A percentile compares a stretch with the other conserved stretches of the same genome.
Conservation (phyloP, 2,113 vertebrate species). For the Passer montanus region DNA sequence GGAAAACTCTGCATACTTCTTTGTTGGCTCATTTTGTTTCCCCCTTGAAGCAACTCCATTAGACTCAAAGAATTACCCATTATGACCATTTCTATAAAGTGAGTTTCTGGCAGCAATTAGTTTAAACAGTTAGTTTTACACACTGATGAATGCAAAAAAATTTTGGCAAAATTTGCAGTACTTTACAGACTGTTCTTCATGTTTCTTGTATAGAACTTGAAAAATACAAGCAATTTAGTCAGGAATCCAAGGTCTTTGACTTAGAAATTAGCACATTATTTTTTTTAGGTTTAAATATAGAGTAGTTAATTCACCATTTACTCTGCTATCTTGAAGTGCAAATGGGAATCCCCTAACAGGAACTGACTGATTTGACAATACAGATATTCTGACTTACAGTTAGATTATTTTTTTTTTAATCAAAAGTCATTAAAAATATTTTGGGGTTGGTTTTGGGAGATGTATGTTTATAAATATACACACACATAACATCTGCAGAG, state of each 20-base stretch:
- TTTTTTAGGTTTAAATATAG: neutral
- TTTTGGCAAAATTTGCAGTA: neutral
- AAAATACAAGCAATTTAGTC: neutral
- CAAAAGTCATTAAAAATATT: neutral
- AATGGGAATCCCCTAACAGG: neutral
- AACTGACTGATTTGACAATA: neutral
- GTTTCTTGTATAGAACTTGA: neutral
- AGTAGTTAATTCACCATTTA: neutral
- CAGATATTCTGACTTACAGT: neutral
- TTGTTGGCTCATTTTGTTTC: conserved; percentile 21
- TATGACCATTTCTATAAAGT: conserved; percentile 26
- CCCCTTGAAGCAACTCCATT: conserved; percentile 17
- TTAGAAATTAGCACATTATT: neutral
- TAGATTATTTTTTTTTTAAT: neutral
- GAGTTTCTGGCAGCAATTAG: conserved; percentile 43
- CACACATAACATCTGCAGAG: neutral
- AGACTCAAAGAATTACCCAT: conserved; percentile 39
- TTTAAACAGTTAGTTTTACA: conserved; percentile 36
- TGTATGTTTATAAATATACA: neutral
- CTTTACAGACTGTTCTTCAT: neutral
- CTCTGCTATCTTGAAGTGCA: neutral
- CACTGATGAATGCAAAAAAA: conserved; percentile 14
- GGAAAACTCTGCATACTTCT: conserved; percentile 1
- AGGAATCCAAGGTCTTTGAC: neutral
- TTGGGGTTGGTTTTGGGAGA: neutral